Evolutionary conservation across 2,797 vertebrate genomes (phyloP).

Genomic region (Coendou prehensilis): DNA sequence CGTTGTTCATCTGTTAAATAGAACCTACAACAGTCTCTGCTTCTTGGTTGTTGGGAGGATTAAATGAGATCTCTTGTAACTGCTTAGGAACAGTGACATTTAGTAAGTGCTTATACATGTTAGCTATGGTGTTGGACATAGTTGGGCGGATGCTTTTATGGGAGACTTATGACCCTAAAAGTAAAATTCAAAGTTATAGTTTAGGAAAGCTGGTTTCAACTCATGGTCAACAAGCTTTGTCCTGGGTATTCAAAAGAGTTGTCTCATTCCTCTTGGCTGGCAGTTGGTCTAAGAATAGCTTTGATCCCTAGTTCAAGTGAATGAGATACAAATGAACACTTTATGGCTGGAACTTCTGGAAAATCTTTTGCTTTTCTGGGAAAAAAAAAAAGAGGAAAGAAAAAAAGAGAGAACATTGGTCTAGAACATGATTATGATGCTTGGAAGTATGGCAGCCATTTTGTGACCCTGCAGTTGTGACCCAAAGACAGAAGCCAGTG

Average conservation of each 20-base stretch:
- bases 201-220: neutral
- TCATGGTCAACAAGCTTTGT: neutral
- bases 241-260: neutral
- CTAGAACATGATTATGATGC: neutral
- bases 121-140: neutral
- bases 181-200: constrained; percentile 15
- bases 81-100: constrained; percentile 13
- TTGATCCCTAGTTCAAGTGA: neutral
- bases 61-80: constrained; percentile 8
- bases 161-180: neutral
- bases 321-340: neutral
- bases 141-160: neutral
- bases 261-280: neutral
- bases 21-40: neutral
- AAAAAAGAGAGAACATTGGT: neutral
- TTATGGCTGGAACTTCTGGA: neutral
- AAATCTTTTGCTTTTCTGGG: constrained; percentile 13
- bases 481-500: neutral
- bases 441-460: neutral
- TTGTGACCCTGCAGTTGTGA: neutral
- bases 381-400: neutral
- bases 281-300: neutral
- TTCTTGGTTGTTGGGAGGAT: neutral
- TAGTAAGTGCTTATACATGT: constrained; percentile 1
- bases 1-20: constrained; percentile 18